phyloP scores from a whole-genome alignment of 92 coral and sea anemone genomes.

The Scolanthus callimorphus region DNA sequence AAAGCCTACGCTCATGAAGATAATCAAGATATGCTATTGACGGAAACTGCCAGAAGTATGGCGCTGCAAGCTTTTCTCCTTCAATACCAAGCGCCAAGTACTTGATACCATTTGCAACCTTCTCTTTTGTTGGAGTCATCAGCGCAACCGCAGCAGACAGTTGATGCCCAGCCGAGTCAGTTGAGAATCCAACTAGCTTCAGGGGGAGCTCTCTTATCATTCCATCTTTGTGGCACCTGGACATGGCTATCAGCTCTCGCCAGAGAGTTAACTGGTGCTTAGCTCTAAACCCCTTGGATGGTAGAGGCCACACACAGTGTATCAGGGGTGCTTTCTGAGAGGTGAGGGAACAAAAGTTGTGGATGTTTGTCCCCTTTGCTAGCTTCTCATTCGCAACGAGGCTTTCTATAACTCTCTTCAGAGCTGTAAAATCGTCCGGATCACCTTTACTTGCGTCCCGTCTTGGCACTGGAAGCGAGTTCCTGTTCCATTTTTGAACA shows the following conservation, averaged over 20 bases:
- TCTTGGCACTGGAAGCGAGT: slow-evolving; percentile 11
- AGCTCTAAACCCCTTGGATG: slow-evolving; percentile 47
- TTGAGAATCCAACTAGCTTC: slow-evolving; percentile 38
- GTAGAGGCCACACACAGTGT: slow-evolving; percentile 42
- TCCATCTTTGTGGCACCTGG: slow-evolving; percentile 20
- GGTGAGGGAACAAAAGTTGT: slow-evolving; percentile 35
- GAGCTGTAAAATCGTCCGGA: slow-evolving; percentile 48
- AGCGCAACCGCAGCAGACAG: slow-evolving; percentile 42
- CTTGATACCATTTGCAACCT: slow-evolving; percentile 6
- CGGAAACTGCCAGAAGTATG: slow-evolving; percentile 31
- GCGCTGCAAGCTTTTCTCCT: slow-evolving; percentile 29
- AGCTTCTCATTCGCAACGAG: slow-evolving; percentile 22
- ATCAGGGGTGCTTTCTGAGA: no score
- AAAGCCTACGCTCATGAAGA: slow-evolving; percentile 8
- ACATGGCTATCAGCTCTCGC: slow-evolving; percentile 11
- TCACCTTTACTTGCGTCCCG: slow-evolving; percentile 19
- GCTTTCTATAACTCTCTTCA: slow-evolving; percentile 15
- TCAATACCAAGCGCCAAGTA: slow-evolving; percentile 24
- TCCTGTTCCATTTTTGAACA: slow-evolving; percentile 22
- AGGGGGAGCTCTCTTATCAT: slow-evolving; percentile 25
- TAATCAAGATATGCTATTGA: slow-evolving; percentile 14
- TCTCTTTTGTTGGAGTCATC: slow-evolving; percentile 21
- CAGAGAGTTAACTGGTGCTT: no score
- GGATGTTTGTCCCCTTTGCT: slow-evolving; percentile 22
- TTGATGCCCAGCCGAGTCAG: slow-evolving; percentile 55